Evolutionary conservation across 2,113 vertebrate species (phyloP).

Genomic region (Istiophorus platypterus): DNA sequence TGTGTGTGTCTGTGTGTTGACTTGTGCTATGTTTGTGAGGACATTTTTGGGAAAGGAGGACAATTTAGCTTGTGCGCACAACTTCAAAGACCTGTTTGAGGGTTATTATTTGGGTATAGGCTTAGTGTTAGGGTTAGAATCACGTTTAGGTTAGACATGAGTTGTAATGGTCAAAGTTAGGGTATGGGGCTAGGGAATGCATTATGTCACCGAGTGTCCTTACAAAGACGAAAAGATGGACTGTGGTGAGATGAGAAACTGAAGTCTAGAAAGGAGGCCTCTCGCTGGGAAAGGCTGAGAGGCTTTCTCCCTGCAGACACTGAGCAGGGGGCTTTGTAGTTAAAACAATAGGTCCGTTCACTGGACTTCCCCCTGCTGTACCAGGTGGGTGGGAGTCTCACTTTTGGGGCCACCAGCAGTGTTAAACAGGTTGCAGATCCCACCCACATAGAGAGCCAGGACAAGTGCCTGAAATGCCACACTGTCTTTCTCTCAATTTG

Average conservation of each 20-base stretch:
- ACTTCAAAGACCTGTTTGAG: too few species aligned
- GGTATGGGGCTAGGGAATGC: too few species aligned
- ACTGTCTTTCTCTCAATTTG: conserved; percentile 38
- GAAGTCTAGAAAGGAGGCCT: conserved; percentile 51
- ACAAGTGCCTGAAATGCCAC: conserved; percentile 54
- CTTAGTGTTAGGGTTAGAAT: too few species aligned
- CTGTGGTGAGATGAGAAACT: not conserved
- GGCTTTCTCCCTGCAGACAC: conserved; percentile 47
- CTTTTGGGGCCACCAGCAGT: conserved; percentile 39
- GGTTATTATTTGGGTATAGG: too few species aligned
- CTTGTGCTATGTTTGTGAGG: too few species aligned
- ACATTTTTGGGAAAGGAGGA: too few species aligned
- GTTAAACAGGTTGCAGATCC: conserved; percentile 58
- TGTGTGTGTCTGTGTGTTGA: conserved; percentile 37
- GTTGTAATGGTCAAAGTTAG: too few species aligned
- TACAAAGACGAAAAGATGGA: too few species aligned
- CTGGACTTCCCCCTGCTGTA: conserved; percentile 21
- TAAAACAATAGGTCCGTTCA: conserved; percentile 66
- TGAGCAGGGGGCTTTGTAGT: conserved; percentile 60
- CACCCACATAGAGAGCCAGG: conserved; percentile 57
- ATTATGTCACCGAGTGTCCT: too few species aligned
- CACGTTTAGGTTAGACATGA: too few species aligned
- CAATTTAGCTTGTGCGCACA: too few species aligned
- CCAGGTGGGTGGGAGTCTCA: conserved; percentile 66
- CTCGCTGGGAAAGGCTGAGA: conserved; percentile 44